Evolutionary conservation across 2,888 invertebrate species (phyloP), one percentile per base, ranked within the genome.

Genomic region (Nudaria mundana): DNA sequence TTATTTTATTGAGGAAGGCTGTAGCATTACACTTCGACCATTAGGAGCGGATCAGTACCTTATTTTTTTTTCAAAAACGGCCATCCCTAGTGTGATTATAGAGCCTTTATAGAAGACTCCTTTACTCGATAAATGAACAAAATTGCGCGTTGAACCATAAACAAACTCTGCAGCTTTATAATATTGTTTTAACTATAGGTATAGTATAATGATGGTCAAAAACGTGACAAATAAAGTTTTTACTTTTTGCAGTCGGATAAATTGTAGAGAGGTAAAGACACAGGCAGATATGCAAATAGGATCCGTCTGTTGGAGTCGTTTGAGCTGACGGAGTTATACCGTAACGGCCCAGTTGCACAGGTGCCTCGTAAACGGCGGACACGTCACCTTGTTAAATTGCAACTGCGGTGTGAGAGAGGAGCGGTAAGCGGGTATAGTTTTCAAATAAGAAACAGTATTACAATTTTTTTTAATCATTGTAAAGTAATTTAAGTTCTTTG

Each of bases 271-370:
- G 7, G 25, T 22, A 6, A 11, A 24, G 5, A 28, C 33, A 10
- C 33, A 10, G 12, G 33, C 10, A n/a, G 3, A 22, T 38, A 44
- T 47, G 47, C 11, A 42, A 34, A 39, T 39, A 16, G 10, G 16
- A 6, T 12, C 28, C 30, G 30, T 22, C 15, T 24, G 36, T 37
- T 35, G 37, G 36, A 26, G 44, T 40, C 42, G 52, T 52, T 57
- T 50, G 59, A 58, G 58, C 53, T 54, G 44, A 32, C 37, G 42
- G 34, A 34, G 44, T 46, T 43, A 24, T 37, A 33, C 43, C 48
- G 44, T 52, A 51, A 40, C 69, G 69, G 63, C 71, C 71, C 58
- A 73, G 47, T 59, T 69, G 54, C 62, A 39, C 71, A 68, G 71
- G 74, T 72, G 73, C 37, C 41, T 52, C 43, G 51, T 58, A 58